These are phyloP conservation scores for Prunella strophiata DNA, from an alignment of 2,797 vertebrate species.

Conservation along the genomic window DNA sequence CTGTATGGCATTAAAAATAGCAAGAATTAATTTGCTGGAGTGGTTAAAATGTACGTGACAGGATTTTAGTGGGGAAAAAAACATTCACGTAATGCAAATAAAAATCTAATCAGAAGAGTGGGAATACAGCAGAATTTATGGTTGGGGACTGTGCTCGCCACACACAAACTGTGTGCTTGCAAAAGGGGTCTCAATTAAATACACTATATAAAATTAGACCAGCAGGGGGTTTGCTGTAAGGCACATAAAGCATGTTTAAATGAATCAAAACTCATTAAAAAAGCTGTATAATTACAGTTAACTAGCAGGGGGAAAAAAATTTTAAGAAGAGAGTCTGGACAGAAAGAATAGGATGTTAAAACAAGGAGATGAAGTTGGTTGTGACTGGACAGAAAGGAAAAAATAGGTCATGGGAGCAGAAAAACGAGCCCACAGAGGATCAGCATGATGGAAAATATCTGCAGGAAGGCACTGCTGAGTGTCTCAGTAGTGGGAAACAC, in stretches of 20 bases:
- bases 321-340: not conserved
- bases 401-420: not conserved
- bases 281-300: constrained; percentile 6
- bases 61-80: not conserved
- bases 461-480: not conserved
- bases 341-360: not conserved
- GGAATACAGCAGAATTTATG: constrained; percentile 10
- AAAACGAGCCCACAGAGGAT: not conserved
- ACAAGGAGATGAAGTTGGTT: not conserved
- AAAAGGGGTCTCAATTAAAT: constrained; percentile 35
- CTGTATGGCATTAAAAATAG: not conserved
- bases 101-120: constrained; percentile 10
- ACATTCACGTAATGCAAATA: not conserved
- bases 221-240: not conserved
- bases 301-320: not conserved
- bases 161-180: not conserved
- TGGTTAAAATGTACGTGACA: constrained; percentile 1
- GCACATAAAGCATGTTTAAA: not conserved
- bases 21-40: constrained; percentile 36
- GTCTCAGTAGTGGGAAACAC: not conserved
- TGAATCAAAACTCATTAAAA: constrained; percentile 29
- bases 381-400: not conserved
- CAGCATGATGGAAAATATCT: not conserved
- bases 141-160: not conserved
- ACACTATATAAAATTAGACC: not conserved